phyloP scores from a whole-genome alignment of 2,888 invertebrate species.

The Hypomecis atomaria region DNA sequence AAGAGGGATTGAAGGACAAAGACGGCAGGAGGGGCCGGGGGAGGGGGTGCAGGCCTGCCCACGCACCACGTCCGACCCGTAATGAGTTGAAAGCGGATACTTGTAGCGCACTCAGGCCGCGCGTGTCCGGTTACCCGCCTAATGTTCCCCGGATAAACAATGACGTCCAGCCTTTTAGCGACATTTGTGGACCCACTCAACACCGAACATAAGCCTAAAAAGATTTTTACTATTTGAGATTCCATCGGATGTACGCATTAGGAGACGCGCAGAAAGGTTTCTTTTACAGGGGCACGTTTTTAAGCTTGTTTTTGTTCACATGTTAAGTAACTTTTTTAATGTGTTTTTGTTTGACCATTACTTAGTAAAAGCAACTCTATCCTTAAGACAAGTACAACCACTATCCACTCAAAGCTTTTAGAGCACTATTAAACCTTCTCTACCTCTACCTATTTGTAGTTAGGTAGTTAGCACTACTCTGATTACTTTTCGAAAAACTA shows the following conservation, averaged over 20 bases:
- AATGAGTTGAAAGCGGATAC: slow-evolving; percentile 85
- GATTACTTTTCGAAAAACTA: too few species aligned
- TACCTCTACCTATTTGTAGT: background rate
- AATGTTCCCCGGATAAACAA: slow-evolving; percentile 85
- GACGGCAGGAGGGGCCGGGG: slow-evolving; percentile 57
- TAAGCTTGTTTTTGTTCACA: slow-evolving; percentile 15
- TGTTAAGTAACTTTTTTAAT: slow-evolving; percentile 9
- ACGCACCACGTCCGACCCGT: slow-evolving; percentile 83
- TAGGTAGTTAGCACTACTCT: too few species aligned
- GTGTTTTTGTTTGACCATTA: slow-evolving; percentile 9
- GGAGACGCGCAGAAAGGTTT: slow-evolving; percentile 45
- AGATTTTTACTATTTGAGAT: slow-evolving; percentile 80
- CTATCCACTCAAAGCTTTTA: too few species aligned
- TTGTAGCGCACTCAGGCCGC: slow-evolving; percentile 84
- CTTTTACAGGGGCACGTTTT: slow-evolving; percentile 32
- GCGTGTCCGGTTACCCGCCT: slow-evolving; percentile 85
- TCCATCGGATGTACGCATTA: slow-evolving; percentile 67
- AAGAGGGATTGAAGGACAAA: slow-evolving; percentile 82
- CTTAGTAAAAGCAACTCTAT: slow-evolving; percentile 1
- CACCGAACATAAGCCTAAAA: slow-evolving; percentile 83
- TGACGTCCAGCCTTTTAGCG: slow-evolving; percentile 85
- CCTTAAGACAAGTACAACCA: background rate
- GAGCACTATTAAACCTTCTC: too few species aligned
- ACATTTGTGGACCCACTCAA: slow-evolving; percentile 84
- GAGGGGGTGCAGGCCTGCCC: slow-evolving; percentile 62